Percentiles rank a stretch among this genome's conserved stretches.
phyloP scores from a whole-genome alignment of 2,113 vertebrate genomes.

The Emydura subglobosa region DNA sequence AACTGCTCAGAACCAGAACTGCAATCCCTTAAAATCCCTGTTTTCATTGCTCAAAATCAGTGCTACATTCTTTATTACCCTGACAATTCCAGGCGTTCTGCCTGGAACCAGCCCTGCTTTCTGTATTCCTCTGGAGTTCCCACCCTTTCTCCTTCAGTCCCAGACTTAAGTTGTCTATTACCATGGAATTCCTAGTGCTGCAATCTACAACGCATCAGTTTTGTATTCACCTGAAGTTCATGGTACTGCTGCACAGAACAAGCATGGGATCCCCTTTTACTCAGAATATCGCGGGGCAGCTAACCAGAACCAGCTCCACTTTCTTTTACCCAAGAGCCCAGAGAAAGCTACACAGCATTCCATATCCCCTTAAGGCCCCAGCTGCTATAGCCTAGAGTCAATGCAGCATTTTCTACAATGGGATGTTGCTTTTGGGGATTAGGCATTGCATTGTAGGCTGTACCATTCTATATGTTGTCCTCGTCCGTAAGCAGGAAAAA shows the following conservation, averaged over 20 bases:
- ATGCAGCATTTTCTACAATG: constrained; percentile 60
- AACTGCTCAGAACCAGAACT: not conserved
- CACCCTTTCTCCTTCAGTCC: not conserved
- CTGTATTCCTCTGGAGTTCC: not conserved
- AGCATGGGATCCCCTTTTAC: constrained; percentile 4
- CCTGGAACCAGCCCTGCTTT: not conserved
- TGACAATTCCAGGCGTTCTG: not conserved
- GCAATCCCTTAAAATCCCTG: not conserved
- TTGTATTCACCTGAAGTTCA: not conserved
- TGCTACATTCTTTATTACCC: not conserved
- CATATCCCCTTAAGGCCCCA: not conserved
- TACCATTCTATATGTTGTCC: constrained; percentile 29
- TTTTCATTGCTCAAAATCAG: not conserved
- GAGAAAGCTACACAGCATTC: constrained; percentile 8
- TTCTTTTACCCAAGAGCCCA: constrained; percentile 1
- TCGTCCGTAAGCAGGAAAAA: not conserved
- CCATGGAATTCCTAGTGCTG: not conserved
- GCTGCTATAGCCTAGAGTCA: constrained; percentile 45
- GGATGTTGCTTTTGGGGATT: constrained; percentile 72
- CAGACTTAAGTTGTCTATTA: not conserved
- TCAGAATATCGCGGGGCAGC: not conserved
- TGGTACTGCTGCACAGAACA: not conserved
- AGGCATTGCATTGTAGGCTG: constrained; percentile 25
- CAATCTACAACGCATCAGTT: not conserved
- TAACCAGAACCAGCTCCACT: constrained; percentile 27